Evolutionary conservation across 2,113 vertebrate species (phyloP), one percentile per base, ranked within the genome.

Genomic region (Prietella phreatophila): DNA sequence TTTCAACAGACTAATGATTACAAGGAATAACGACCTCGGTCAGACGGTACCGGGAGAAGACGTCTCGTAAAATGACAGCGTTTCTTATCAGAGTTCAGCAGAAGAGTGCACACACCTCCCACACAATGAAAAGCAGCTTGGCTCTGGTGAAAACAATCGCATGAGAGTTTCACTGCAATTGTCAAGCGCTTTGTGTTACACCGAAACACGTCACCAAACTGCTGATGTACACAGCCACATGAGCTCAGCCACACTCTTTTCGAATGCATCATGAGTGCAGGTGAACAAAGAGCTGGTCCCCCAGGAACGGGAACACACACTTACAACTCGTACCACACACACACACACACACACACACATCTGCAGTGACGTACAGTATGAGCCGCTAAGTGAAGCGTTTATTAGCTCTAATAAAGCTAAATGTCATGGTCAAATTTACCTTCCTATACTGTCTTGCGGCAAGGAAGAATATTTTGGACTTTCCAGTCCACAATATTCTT

Each of bases 61-160:
- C 55, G 71, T 90, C 91, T 86, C 91, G 89, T 91, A 90, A 92
- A 91, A 47, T 65, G 65, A 55, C 56, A 86, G 85, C 67, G 61
- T 89, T 85, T 79, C 93, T 94, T 95, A 94, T 95, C 93, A 89
- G 90, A 53, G 86, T 63, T 85, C 79, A 88, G 91, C 91, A 89
- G 93, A 63, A 89, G 79, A 85, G 89, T 86, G 87, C 89, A 75
- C 93, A 93, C 55, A 92, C 89, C 81, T 87, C 85, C 56, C 75
- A 90, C 88, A 87, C 85, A 88, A 36, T 63, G 81, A 55, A 42
- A 90, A 89, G 84, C 91, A 91, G 89, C 89, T 89, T 75, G 86
- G 84, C 86, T 88, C 91, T 86, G 88, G 58, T 91, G 93, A 93
- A 91, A 94, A 88, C 90, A 92, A 87, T 87, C 90, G 88, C 80